Evolutionary conservation across 1,140 invertebrate species (phyloP), one percentile per base, ranked within the genome.

Genomic region (Bombus balteatus): DNA sequence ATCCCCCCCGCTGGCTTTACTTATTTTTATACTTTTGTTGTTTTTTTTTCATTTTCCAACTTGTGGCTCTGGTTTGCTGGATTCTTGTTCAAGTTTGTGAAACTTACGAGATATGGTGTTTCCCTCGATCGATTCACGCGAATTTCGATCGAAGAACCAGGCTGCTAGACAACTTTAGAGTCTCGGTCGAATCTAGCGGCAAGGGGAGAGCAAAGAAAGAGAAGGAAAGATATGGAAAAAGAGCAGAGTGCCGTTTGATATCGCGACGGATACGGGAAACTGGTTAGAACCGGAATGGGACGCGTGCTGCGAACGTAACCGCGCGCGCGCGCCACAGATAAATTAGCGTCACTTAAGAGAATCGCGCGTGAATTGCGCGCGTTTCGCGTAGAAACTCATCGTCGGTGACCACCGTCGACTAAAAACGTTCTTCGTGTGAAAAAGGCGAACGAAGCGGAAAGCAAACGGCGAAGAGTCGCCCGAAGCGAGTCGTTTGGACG

Each of bases 281-380:
- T 90, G 70, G 82, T 87, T 90, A 62, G 25, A 88, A 76, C 86
- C 12, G 75, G 79, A 82, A 82, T 72, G 37, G 28, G 32, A n/a
- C 59, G 75, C 57, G 78, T 72, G 73, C 65, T 73, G 57, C 65
- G 53, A 74, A 57, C 47, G 72, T 34, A n/a, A 39, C 12, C 39
- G 13, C 47, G 47, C 18, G 47, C 76, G 53, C 47, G 1, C 65
- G 65, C 39, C 41, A 34, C 37, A 75, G 77, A 89, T 75, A 87
- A 84, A 87, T 90, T 89, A 85, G 43, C 70, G 57, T 59, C 18
- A 15, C 41, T 84, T 87, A 53, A 79, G 22, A 68, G 22, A 71
- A n/a, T 12, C 13, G 71, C 79, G 71, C 70, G 53, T 43, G n/a
- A 73, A 72, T 8, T 59, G 28, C n/a, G n/a, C 62, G 34, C 28